phyloP scores from a whole-genome alignment of 2,113 vertebrate species.

The Hippolais icterina region DNA sequence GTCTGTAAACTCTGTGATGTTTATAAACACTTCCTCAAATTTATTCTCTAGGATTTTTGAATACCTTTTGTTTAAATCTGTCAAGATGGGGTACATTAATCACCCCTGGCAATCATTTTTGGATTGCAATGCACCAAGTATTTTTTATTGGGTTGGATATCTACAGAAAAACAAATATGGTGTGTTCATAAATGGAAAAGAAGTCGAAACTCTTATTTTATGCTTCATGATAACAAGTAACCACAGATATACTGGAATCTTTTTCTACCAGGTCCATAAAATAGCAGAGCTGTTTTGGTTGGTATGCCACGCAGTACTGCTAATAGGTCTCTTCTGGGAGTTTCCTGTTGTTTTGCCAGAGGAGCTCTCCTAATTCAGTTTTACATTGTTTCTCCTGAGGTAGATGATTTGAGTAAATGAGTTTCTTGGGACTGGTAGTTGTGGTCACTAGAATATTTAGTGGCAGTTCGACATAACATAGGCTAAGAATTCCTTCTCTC shows the following conservation, averaged over 20 bases:
- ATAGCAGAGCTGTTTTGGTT: not conserved
- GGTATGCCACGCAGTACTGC: not conserved
- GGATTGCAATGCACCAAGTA: not conserved
- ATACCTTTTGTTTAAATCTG: slow-evolving; percentile 19
- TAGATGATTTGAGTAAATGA: not conserved
- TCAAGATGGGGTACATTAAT: not conserved
- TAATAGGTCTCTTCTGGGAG: not conserved
- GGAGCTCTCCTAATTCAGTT: not conserved
- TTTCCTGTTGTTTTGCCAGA: not conserved
- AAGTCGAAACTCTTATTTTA: not conserved
- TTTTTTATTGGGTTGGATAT: not conserved
- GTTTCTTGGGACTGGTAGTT: not conserved
- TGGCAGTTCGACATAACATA: not conserved
- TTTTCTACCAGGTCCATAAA: not conserved
- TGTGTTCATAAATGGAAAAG: not conserved
- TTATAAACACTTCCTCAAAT: slow-evolving; percentile 39
- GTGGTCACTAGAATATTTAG: not conserved
- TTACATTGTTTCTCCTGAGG: not conserved
- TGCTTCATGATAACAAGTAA: not conserved
- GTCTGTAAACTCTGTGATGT: not conserved
- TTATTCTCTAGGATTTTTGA: not conserved
- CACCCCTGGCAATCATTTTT: not conserved
- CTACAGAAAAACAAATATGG: slow-evolving; percentile 12
- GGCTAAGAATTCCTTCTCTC: not conserved
- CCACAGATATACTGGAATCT: not conserved